Conservation (phyloP, 1,140 invertebrate species). For the Pteromalus puparum region DNA sequence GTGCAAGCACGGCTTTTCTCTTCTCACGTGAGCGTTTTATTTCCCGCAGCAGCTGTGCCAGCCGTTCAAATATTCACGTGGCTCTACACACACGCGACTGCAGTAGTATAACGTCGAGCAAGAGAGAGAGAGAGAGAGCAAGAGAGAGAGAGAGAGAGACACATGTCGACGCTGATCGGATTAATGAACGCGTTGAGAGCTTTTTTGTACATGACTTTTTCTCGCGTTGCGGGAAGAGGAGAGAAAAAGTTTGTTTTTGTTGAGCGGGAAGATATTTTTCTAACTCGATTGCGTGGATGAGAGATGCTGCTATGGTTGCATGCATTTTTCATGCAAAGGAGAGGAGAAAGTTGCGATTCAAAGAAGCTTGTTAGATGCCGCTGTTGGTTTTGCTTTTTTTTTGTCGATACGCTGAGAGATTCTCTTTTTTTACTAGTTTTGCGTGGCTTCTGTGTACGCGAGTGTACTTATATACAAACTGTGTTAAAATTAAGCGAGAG, state of each 20-base stretch:
- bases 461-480: too few relatives aligned
- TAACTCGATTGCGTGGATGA: neutral
- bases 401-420: neutral
- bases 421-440: too few relatives aligned
- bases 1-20: neutral
- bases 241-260: constrained; percentile 8
- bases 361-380: too few relatives aligned
- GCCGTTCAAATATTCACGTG: constrained; percentile 39
- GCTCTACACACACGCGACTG: neutral
- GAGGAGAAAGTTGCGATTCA: neutral
- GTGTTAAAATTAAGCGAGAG: too few relatives aligned
- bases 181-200: neutral
- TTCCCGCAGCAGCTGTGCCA: neutral
- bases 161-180: neutral
- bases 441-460: too few relatives aligned
- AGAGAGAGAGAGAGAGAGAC: neutral
- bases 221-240: neutral
- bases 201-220: neutral
- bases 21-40: neutral
- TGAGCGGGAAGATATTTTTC: neutral
- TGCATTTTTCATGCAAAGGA: neutral
- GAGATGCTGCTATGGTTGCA: too few relatives aligned
- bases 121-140: neutral
- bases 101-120: neutral
- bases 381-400: neutral